These are phyloP conservation scores for Spatulosminthurus flaviceps DNA, from an alignment of 2,888 invertebrate species.

Conservation along the genomic window DNA sequence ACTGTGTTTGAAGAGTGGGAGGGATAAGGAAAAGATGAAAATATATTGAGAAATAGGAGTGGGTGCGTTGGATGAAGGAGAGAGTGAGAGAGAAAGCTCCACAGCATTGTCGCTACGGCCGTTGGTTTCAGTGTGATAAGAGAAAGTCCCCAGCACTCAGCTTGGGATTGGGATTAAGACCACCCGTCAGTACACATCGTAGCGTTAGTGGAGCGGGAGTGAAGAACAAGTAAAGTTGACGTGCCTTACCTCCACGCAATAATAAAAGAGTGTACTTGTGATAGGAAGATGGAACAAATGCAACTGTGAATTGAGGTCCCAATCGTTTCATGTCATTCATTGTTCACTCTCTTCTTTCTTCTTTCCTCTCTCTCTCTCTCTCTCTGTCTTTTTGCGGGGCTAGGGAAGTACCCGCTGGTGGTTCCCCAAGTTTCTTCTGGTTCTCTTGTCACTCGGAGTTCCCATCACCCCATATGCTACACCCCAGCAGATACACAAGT, in stretches of 20 bases:
- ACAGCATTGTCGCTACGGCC: no score
- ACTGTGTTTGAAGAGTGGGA: background rate
- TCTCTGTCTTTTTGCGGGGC: background rate
- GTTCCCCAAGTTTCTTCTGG: background rate
- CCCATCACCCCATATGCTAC: background rate
- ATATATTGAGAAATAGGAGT: no score
- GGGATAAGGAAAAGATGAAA: background rate
- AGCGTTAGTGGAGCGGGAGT: background rate
- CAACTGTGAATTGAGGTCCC: slow-evolving; percentile 2
- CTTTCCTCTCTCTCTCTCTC: background rate
- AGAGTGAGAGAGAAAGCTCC: no score
- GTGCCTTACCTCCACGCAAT: background rate
- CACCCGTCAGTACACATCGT: background rate
- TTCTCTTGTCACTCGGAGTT: slow-evolving; percentile 15
- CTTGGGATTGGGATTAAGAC: slow-evolving; percentile 14
- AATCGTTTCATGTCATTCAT: slow-evolving; percentile 28
- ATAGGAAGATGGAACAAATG: slow-evolving; percentile 2
- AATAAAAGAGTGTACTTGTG: background rate
- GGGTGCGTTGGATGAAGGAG: no score
- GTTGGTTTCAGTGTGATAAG: background rate
- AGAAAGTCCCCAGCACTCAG: background rate
- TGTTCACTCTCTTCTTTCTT: slow-evolving; percentile 18
- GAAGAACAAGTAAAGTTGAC: background rate
- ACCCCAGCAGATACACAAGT: background rate
- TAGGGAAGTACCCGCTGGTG: background rate